Conservation (phyloP, 2,888 invertebrate genomes). For the Xanthorhoe spadicearia region DNA sequence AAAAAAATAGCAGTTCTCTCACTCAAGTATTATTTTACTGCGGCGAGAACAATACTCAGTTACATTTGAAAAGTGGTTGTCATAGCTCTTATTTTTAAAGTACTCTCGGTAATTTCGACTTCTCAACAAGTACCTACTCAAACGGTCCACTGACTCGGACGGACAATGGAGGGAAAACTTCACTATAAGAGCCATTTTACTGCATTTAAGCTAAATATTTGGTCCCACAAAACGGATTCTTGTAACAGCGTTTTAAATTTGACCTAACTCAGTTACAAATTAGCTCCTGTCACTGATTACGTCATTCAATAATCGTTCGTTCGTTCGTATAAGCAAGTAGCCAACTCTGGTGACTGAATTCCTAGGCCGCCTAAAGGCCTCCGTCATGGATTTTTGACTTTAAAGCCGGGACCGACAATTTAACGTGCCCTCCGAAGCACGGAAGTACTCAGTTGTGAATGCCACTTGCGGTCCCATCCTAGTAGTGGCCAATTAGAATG, state of each 20-base stretch:
- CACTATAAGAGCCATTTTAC: conserved; percentile 40
- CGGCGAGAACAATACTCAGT: neutral
- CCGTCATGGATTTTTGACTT: too few relatives aligned
- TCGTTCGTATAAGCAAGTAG: too few relatives aligned
- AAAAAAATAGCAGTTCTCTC: neutral
- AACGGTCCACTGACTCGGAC: conserved; percentile 7
- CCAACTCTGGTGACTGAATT: too few relatives aligned
- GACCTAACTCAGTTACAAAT: neutral
- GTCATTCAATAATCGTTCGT: too few relatives aligned
- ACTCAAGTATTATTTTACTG: neutral
- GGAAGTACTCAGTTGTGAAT: too few relatives aligned
- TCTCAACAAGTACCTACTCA: conserved; percentile 21
- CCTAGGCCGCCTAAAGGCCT: too few relatives aligned
- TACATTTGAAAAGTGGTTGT: neutral
- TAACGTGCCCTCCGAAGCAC: too few relatives aligned
- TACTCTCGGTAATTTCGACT: conserved; percentile 7
- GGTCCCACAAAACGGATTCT: conserved; percentile 20
- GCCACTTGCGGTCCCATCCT: too few relatives aligned
- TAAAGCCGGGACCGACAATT: too few relatives aligned
- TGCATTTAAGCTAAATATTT: conserved; percentile 46
- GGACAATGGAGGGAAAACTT: conserved; percentile 32
- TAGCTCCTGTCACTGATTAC: too few relatives aligned
- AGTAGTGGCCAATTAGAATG: too few relatives aligned
- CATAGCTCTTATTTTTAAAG: conserved; percentile 4
- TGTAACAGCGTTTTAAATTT: neutral